These are phyloP conservation scores for Autographa gamma DNA, from an alignment of 2,888 invertebrate species.

Conservation along the genomic window DNA sequence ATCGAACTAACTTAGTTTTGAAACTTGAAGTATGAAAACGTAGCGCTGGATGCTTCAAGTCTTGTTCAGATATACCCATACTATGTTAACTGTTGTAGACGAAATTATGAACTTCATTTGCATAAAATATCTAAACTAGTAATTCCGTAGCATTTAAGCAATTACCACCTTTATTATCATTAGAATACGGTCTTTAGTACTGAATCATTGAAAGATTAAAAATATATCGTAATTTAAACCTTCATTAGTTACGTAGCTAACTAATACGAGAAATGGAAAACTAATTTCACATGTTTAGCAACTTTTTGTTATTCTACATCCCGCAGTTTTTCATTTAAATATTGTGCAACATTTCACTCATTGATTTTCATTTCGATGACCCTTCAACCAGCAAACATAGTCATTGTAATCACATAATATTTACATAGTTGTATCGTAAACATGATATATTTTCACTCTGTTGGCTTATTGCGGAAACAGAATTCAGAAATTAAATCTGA, in stretches of 20 bases:
- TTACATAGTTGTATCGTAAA: constrained; percentile 50
- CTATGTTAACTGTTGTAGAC: neutral
- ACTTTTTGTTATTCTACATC: too few species aligned
- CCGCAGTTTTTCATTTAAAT: too few species aligned
- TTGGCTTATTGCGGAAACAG: constrained; percentile 57
- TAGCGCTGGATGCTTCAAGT: constrained; percentile 20
- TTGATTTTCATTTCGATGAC: neutral
- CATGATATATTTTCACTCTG: constrained; percentile 48
- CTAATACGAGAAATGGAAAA: too few species aligned
- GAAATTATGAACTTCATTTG: neutral
- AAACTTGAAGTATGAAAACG: constrained; percentile 45
- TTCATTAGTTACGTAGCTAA: too few species aligned
- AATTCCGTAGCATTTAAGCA: too few species aligned
- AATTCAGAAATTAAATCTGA: constrained; percentile 63
- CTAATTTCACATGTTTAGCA: too few species aligned
- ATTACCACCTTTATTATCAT: too few species aligned
- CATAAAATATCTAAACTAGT: neutral
- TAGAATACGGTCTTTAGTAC: too few species aligned
- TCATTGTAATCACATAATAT: constrained; percentile 20
- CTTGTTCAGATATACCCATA: neutral
- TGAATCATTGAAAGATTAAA: too few species aligned
- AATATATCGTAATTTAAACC: too few species aligned
- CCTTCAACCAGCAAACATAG: neutral
- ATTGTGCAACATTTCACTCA: neutral
- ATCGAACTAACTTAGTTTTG: constrained; percentile 35